A percentile compares a stretch with the other conserved stretches of the same genome.
Conservation (phyloP, 2,797 vertebrate species). For the Borostomias antarcticus region DNA sequence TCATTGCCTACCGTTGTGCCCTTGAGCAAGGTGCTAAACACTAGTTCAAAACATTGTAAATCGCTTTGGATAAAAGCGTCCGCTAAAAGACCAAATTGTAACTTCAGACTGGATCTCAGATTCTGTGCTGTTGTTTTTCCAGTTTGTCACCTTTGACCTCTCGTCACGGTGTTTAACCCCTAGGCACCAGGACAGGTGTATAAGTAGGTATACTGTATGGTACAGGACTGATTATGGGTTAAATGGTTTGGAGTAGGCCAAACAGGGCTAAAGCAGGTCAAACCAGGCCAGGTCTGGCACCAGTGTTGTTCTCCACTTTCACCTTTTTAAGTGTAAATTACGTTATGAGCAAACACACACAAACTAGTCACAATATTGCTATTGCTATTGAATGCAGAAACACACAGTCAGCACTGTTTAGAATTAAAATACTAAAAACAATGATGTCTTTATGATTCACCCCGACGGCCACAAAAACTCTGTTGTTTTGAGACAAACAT, state of each 20-base stretch:
- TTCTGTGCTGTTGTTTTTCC: neutral
- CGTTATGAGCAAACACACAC: no score
- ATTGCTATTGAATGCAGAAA: no score
- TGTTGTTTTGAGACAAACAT: conserved; percentile 30
- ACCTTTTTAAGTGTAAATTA: neutral
- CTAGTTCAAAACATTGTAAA: no score
- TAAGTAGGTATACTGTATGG: neutral
- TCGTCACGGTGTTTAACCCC: neutral
- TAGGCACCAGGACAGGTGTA: neutral
- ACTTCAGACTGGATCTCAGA: neutral
- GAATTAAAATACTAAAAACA: conserved; percentile 37
- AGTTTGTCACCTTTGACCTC: neutral
- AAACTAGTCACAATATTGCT: no score
- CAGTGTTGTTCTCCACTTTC: neutral
- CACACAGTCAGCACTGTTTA: neutral
- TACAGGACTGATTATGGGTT: no score
- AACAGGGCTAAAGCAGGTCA: neutral
- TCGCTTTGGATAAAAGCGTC: no score
- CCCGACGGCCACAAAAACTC: conserved; percentile 23
- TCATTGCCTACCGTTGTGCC: no score
- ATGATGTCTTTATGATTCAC: conserved; percentile 21
- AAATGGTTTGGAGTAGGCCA: neutral
- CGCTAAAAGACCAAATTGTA: no score
- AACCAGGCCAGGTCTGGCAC: neutral
- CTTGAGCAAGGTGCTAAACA: no score